Conservation (phyloP, 2,113 vertebrate genomes). For the Crotalus tigris region DNA sequence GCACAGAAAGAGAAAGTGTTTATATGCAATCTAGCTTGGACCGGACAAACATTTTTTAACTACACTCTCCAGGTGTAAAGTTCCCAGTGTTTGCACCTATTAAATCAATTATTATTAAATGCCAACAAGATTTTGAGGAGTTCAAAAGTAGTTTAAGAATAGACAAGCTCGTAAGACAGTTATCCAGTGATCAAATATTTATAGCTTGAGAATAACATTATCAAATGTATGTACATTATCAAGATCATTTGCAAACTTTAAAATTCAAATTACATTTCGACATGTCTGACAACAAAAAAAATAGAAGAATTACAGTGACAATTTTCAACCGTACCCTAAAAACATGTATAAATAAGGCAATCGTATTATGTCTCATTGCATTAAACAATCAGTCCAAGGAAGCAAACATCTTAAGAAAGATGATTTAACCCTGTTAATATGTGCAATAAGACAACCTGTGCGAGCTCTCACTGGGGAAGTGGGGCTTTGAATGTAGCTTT, state of each 20-base stretch:
- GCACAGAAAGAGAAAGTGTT: neutral
- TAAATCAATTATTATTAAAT: accelerated
- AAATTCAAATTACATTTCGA: neutral
- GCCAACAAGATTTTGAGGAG: neutral
- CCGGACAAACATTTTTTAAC: neutral
- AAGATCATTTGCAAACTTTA: neutral
- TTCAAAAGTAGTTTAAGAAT: accelerated
- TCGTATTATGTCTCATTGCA: neutral
- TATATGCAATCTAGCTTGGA: neutral
- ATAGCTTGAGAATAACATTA: neutral
- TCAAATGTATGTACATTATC: neutral
- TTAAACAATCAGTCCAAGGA: neutral
- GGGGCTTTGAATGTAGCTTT: neutral
- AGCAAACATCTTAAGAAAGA: neutral
- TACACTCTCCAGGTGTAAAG: neutral
- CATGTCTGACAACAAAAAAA: neutral
- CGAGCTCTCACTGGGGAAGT: neutral
- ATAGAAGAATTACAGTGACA: neutral
- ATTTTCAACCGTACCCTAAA: neutral
- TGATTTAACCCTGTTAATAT: neutral
- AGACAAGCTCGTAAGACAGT: neutral
- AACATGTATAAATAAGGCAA: neutral
- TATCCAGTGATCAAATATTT: neutral
- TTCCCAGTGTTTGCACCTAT: neutral
- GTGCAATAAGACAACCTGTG: neutral